A percentile compares a stretch with the other conserved stretches of the same genome.
phyloP scores from a whole-genome alignment of 2,797 vertebrate species.

The Sebastes baramenuke region DNA sequence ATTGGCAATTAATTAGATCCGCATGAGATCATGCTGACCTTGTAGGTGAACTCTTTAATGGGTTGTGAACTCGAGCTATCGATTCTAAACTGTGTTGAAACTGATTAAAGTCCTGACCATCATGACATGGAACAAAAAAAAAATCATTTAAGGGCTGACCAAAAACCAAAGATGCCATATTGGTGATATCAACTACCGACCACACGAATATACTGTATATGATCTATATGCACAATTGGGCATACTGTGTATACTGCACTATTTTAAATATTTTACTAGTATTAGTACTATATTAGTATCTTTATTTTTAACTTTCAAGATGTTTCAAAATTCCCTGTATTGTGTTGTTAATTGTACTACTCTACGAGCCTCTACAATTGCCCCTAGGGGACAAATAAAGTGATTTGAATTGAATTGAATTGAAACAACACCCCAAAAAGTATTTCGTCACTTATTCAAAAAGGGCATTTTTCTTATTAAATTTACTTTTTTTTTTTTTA shows the following conservation, averaged over 20 bases:
- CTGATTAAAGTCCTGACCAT: conserved; percentile 68
- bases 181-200: neutral
- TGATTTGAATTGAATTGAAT: too few species aligned
- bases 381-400: too few species aligned
- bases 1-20: conserved; percentile 78
- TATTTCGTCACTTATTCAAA: neutral
- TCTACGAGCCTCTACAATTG: too few species aligned
- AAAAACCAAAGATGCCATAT: neutral
- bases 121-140: conserved; percentile 23
- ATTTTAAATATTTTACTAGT: too few species aligned
- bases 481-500: neutral
- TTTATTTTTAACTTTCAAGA: too few species aligned
- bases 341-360: too few species aligned
- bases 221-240: neutral
- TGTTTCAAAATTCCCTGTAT: too few species aligned
- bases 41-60: conserved; percentile 70
- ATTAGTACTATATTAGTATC: too few species aligned
- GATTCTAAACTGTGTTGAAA: conserved; percentile 69
- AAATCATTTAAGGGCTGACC: neutral
- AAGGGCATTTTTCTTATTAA: neutral
- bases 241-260: too few species aligned
- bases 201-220: neutral
- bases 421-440: neutral
- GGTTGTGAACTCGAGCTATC: conserved; percentile 63
- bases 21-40: conserved; percentile 74